Percentiles rank a stretch among this genome's conserved stretches.
These are phyloP conservation scores for Fragum sueziense DNA, from an alignment of 2,888 invertebrate genomes.

Conservation along the genomic window DNA sequence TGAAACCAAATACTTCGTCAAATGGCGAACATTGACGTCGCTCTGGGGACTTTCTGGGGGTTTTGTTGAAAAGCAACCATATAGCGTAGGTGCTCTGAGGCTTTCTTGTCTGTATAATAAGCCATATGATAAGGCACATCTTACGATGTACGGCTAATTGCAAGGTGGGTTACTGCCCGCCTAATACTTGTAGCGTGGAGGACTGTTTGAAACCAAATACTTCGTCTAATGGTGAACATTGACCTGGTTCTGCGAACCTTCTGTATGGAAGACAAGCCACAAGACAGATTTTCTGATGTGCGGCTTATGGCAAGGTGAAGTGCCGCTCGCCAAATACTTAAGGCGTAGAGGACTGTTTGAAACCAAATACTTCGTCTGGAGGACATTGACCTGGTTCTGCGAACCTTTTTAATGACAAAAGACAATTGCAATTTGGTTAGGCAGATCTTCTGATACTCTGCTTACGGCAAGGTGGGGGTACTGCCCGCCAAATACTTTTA, in stretches of 20 bases:
- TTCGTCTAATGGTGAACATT: conserved; percentile 20
- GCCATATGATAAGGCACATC: too few species aligned
- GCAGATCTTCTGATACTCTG: conserved; percentile 77
- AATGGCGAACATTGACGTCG: conserved; percentile 33
- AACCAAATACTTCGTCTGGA: not conserved
- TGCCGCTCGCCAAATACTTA: conserved; percentile 69
- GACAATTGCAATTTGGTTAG: too few species aligned
- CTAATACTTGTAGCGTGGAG: conserved; percentile 61
- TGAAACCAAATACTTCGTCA: conserved; percentile 14
- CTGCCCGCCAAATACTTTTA: conserved; percentile 68
- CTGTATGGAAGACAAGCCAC: too few species aligned
- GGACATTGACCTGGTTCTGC: too few species aligned
- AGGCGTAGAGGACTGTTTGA: conserved; percentile 60
- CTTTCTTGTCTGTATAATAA: too few species aligned
- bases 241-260: not conserved
- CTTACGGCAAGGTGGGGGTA: conserved; percentile 72
- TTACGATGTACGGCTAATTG: too few species aligned
- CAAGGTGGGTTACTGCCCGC: conserved; percentile 72
- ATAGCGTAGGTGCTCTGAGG: too few species aligned
- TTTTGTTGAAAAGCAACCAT: not conserved
- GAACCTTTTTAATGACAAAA: too few species aligned
- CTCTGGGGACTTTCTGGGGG: too few species aligned
- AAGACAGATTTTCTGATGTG: too few species aligned
- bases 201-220: conserved; percentile 45
- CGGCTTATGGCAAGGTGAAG: conserved; percentile 71